phyloP scores from a whole-genome alignment of 2,888 invertebrate species.

The Cyaniris semiargus region DNA sequence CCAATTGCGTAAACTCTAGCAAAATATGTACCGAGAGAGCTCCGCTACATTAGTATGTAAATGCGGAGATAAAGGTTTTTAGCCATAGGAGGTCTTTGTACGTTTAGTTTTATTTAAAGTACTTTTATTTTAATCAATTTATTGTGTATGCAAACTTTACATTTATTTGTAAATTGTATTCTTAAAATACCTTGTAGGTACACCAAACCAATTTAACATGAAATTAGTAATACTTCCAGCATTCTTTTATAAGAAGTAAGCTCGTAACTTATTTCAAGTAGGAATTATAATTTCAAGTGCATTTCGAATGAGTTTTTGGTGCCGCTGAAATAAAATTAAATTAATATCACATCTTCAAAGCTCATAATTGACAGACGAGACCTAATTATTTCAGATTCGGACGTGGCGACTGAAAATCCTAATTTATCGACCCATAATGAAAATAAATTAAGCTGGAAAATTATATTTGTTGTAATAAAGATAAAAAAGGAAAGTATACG shows the following conservation, averaged over 20 bases:
- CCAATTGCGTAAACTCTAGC: constrained; percentile 72
- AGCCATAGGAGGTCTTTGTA: constrained; percentile 45
- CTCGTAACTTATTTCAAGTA: not conserved
- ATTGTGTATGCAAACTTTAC: not conserved
- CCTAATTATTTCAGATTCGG: not conserved
- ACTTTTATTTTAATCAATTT: constrained; percentile 15
- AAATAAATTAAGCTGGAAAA: constrained; percentile 16
- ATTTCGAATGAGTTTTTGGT: not conserved
- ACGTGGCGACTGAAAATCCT: not conserved
- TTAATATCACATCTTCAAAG: constrained; percentile 3
- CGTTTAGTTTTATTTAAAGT: constrained; percentile 18
- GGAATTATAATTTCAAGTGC: not conserved
- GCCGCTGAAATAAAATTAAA: not conserved
- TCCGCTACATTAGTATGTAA: constrained; percentile 68
- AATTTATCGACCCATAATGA: not conserved
- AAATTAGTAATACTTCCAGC: not conserved
- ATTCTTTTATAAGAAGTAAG: not conserved
- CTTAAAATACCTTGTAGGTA: not conserved
- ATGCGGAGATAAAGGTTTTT: constrained; percentile 54
- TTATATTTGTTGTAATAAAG: constrained; percentile 14
- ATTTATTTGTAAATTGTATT: not conserved
- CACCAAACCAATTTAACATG: not conserved
- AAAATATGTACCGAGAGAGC: constrained; percentile 64
- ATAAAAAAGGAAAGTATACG: constrained; percentile 25
- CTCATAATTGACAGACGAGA: constrained; percentile 2